These are phyloP conservation scores for Coccyzus lansbergi DNA, from an alignment of 2,797 vertebrate species.

Conservation along the genomic window DNA sequence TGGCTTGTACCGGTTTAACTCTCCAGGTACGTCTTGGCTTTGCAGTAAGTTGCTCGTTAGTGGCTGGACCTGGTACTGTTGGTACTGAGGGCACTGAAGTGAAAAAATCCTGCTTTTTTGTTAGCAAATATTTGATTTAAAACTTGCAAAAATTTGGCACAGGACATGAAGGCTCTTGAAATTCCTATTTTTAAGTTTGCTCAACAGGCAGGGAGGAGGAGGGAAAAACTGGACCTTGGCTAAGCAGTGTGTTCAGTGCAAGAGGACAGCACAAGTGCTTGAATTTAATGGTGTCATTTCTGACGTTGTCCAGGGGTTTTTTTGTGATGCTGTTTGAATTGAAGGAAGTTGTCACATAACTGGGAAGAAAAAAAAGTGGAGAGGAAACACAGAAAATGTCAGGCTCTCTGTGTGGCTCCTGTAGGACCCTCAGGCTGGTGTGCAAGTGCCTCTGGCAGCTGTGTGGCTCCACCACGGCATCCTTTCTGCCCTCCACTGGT, in stretches of 20 bases:
- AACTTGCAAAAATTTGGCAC: background rate
- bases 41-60: background rate
- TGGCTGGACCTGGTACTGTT: background rate
- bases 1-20: background rate
- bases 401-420: background rate
- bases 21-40: background rate
- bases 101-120: background rate
- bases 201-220: background rate
- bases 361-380: background rate
- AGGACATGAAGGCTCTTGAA: background rate
- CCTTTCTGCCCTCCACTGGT: background rate
- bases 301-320: background rate
- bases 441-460: background rate
- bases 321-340: conserved; percentile 40
- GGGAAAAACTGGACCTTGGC: accelerated
- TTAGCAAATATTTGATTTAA: conserved; percentile 27
- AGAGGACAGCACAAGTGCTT: background rate
- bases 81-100: background rate
- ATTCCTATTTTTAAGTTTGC: conserved; percentile 15
- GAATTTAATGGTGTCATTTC: background rate
- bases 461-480: background rate
- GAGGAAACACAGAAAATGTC: background rate
- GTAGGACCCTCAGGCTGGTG: background rate
- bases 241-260: accelerated
- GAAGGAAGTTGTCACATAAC: conserved; percentile 39